Evolutionary conservation across 2,113 vertebrate genomes (phyloP).

Genomic region (Aix galericulata): DNA sequence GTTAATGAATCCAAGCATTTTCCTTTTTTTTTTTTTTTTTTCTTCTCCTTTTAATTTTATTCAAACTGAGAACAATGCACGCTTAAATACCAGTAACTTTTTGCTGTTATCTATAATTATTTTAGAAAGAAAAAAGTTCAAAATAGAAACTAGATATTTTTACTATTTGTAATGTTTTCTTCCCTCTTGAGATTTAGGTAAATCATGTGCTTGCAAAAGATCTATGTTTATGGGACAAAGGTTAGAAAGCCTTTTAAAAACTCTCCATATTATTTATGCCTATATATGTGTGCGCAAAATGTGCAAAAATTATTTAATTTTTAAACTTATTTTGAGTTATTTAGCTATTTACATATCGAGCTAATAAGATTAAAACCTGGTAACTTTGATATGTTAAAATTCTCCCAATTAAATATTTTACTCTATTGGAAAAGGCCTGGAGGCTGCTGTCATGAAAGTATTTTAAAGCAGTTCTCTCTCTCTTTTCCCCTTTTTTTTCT

Average conservation of each 20-base stretch:
- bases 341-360: not conserved
- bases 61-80: not conserved
- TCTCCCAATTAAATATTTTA: not conserved
- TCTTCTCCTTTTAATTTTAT: not conserved
- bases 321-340: not conserved
- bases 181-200: not conserved
- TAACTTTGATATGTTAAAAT: not conserved
- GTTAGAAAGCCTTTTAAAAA: not conserved
- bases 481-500: not conserved
- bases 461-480: not conserved
- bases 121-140: not conserved
- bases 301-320: not conserved
- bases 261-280: no score
- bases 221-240: not conserved
- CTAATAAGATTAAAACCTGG: not conserved
- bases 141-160: not conserved
- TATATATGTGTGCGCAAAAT: not conserved
- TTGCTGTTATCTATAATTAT: not conserved
- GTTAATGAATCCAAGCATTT: not conserved
- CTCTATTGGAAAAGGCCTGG: not conserved
- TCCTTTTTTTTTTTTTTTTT: fast-evolving
- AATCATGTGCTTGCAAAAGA: not conserved
- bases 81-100: not conserved
- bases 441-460: not conserved
- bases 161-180: not conserved